Base-by-base conservation (phyloP, 2,797 vertebrate genomes). In the Sebastes reedi region DNA sequence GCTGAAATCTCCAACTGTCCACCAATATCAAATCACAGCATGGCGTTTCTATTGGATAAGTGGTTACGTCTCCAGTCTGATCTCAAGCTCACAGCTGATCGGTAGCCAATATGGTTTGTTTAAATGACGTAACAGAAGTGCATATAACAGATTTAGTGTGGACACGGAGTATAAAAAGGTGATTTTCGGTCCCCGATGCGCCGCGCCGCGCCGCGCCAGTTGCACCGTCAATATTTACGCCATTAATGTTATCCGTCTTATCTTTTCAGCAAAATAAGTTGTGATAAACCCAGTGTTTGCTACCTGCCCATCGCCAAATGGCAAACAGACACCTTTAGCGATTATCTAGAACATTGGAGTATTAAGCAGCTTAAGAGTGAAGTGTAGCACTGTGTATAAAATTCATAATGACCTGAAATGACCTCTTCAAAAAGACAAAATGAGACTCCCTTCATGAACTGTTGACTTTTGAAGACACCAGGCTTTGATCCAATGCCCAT, bases 361-460 rank as follows among this genome's bases (percentile, higher is more conserved):
- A 36, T 64, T 36, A 24, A 64, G 12, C 30, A n/a, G 20, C 20
- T 61, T 61, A 61, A 34, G 59, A 61, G 30, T 11, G 46, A 62
- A 62, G 55, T 10, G 11, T 11, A 52, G 29, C 54, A 46, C 34
- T 56, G 6, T 30, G 27, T 32, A 10, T 12, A 20, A 52, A 50
- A 67, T 8, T 34, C 16, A 65, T 56, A 72, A 42, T 34, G 66
- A 29, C 34, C 20, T 32, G 16, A 42, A 58, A 69, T 20, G 2
- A 32, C 20, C 61, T 64, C 25, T 27, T 79, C 2, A 61, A 64
- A 58, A 69, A 39, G 16, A 67, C 8, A 70, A 77, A 66, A 62
- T 74, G 10, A 11, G 34, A 3, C 56, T 72, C 62, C 18, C 59
- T 79, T 88, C 14, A 75, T 70, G 67, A 76, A 58, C 32, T 64